Percentiles rank a stretch among this genome's conserved stretches.
These are phyloP conservation scores for Trichechus manatus DNA, from an alignment of 2,113 vertebrate species.

Conservation along the genomic window DNA sequence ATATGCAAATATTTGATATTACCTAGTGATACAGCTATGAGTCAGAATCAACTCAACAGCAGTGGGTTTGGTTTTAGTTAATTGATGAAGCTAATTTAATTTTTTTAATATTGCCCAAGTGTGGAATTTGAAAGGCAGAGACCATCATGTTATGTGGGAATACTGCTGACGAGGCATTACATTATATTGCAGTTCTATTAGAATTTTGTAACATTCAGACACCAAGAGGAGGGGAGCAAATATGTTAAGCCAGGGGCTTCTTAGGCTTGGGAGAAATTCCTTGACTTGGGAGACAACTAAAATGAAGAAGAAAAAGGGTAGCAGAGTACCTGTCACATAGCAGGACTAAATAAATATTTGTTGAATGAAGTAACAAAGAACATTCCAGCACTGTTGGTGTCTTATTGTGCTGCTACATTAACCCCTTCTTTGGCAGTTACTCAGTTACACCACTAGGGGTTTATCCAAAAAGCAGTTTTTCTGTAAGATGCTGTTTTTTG, in stretches of 20 bases:
- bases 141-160: background rate
- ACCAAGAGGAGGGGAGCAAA: background rate
- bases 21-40: background rate
- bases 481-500: too few relatives aligned
- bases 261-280: background rate
- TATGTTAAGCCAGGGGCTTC: background rate
- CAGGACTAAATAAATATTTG: too few relatives aligned
- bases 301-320: background rate
- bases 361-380: background rate
- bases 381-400: background rate
- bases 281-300: constrained; percentile 7
- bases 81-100: background rate
- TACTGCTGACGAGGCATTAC: background rate
- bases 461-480: background rate
- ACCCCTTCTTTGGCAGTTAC: background rate
- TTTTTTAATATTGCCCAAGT: constrained; percentile 50
- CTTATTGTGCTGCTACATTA: background rate
- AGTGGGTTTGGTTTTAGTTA: background rate
- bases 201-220: background rate
- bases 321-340: background rate
- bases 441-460: background rate
- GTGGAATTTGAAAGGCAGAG: constrained; percentile 40
- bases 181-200: background rate
- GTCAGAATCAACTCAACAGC: too few relatives aligned
- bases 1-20: background rate